phyloP scores from a whole-genome alignment of 2,113 vertebrate species.

The Hylia prasina region DNA sequence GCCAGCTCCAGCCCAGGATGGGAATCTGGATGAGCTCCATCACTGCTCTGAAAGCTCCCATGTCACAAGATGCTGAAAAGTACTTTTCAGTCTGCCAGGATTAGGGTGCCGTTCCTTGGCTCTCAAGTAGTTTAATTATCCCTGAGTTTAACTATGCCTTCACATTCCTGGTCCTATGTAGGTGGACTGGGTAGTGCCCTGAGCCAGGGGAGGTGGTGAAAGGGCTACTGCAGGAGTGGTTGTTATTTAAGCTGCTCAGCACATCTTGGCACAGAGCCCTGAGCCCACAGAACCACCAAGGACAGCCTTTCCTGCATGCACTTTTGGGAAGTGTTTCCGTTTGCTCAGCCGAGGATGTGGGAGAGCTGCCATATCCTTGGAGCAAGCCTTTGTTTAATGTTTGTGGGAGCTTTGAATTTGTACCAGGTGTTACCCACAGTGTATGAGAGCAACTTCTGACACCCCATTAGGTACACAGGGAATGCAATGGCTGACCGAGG shows the following conservation, averaged over 20 bases:
- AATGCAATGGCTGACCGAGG: not conserved
- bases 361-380: not conserved
- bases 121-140: not conserved
- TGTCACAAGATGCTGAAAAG: not conserved
- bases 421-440: fast-evolving
- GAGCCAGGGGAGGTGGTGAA: not conserved
- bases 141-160: not conserved
- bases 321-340: not conserved
- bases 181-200: not conserved
- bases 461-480: fast-evolving
- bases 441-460: not conserved
- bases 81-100: not conserved
- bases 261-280: not conserved
- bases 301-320: not conserved
- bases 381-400: not conserved
- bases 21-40: not conserved
- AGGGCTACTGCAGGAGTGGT: not conserved
- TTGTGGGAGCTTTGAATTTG: not conserved
- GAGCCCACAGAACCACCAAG: not conserved
- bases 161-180: fast-evolving
- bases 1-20: not conserved
- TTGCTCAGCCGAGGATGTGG: not conserved
- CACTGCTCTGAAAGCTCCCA: not conserved
- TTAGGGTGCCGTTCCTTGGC: not conserved
- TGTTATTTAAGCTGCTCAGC: not conserved